Evolutionary conservation across 2,113 vertebrate species (phyloP), one percentile per base, ranked within the genome.

Genomic region (Connochaetes taurinus): DNA sequence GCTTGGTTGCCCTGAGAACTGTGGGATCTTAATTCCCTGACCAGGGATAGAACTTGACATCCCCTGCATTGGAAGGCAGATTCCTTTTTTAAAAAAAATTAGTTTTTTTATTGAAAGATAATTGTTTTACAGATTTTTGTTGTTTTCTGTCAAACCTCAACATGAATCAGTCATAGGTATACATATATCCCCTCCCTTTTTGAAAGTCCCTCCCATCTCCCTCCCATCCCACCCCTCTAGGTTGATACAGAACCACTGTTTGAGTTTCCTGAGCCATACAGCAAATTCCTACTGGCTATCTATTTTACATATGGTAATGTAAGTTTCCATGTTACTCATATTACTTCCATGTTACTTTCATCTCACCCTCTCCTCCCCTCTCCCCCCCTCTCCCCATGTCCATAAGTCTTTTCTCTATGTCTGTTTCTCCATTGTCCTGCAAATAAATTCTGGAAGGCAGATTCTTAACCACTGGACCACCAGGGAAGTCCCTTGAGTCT

Each of bases 1-100:
- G 64, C n/a, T 36, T 71, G 36, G n/a, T 21, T 71, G 64, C n/a
- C n/a, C n/a, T 0, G 9, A 71, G n/a, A 36, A 36, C 17, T 71
- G 9, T 71, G 64, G n/a, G 17, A 36, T 36, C 33, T 71, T 36
- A 36, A 36, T 71, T 71, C n/a, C 4, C 64, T 71, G 64, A 71
- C 64, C n/a, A 71, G 64, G 64, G 64, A 71, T 11, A 21, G 64
- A 71, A 71, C 64, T 71, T 71, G 64, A n/a, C n/a, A 71, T 71
- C 9, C 17, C 64, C 64, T 67, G n/a, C 33, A 11, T 11, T 67
- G n/a, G 64, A 17, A 67, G 8, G n/a, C 0, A 0, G 64, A 21
- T 36, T 62, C 29, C 31, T 33, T 62, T 31, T 31, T 1, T 1
- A 21, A 55, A 23, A 55, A 53, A 21, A 64, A 33, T 36, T 67